phyloP scores from a whole-genome alignment of 2,113 vertebrate genomes.

The Lophius piscatorius region DNA sequence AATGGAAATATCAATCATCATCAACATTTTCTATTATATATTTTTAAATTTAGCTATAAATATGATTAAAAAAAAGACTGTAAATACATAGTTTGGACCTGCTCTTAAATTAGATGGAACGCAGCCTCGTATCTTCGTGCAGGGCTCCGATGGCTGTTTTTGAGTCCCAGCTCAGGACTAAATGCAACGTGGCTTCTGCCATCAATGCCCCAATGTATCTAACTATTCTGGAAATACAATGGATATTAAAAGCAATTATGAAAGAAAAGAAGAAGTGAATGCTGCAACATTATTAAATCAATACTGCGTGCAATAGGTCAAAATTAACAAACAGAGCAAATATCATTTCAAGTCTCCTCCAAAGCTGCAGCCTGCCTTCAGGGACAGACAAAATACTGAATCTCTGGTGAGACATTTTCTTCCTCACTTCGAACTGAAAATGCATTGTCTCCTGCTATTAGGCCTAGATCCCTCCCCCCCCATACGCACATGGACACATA shows the following conservation, averaged over 20 bases:
- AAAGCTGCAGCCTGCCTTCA: constrained; percentile 16
- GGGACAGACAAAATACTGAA: constrained; percentile 30
- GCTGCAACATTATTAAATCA: not conserved
- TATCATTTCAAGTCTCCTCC: not conserved
- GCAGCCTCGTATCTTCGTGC: no score
- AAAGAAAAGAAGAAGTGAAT: not conserved
- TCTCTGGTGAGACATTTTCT: constrained; percentile 25
- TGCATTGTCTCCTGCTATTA: constrained; percentile 46
- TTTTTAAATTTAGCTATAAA: no score
- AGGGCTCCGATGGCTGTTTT: no score
- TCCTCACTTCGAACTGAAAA: constrained; percentile 54
- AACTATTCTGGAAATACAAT: no score
- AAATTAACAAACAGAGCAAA: not conserved
- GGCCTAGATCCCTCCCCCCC: constrained; percentile 15
- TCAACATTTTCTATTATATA: no score
- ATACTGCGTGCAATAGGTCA: not conserved
- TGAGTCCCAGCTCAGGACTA: no score
- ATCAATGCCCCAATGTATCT: no score
- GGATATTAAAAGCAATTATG: constrained; percentile 7
- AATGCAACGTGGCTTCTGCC: no score
- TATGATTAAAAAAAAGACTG: no score
- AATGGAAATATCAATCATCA: no score
- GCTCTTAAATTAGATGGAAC: no score
- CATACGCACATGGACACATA: constrained; percentile 50
- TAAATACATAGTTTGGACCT: no score